Evolutionary conservation across 2,113 vertebrate species (phyloP), one percentile per base, ranked within the genome.

Genomic region (Junco hyemalis): DNA sequence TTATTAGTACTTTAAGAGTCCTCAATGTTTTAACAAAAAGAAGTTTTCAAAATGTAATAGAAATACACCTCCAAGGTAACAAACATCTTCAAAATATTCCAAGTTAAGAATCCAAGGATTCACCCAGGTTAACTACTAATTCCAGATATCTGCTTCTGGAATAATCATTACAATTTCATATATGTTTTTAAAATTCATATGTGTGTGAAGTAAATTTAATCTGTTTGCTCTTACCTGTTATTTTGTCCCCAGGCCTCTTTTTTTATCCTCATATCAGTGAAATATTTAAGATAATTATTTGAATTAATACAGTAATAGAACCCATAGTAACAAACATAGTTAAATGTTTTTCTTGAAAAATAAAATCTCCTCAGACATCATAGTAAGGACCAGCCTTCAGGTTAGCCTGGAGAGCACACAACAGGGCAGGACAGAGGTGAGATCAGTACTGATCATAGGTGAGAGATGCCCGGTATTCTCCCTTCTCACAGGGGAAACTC

Each of bases 361-460:
- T 6, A 18, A 11, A 68, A 24, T 25, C 11, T 88, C 40, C 63
- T 60, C 57, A 45, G 36, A 88, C 9, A 18, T 25, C 57, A 13
- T 24, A 0, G 0, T 69, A 44, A 80, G 53, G 65, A 38, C 10
- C 12, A 54, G 15, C 61, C 33, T 68, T 47, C 18, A 12, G 29
- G 35, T 76, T 60, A 54, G 18, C 29, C 57, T 42, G 44, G 6
- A 79, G 24, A 56, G n/a, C n/a, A 25, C 36, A 18, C 24, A 22
- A 22, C 2, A 47, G 66, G 38, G 50, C 2, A 2, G 53, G 33
- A 65, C 31, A 83, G 54, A 81, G 86, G 28, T 1, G 12, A 81
- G n/a, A 47, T 38, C 76, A 36, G 40, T 42, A 19, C 8, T 24
- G 28, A 15, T 5, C 8, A 31, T 0, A 0, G 16, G 18, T 31